Conservation (phyloP, 2,113 vertebrate species). For the Thryonomys swinderianus region DNA sequence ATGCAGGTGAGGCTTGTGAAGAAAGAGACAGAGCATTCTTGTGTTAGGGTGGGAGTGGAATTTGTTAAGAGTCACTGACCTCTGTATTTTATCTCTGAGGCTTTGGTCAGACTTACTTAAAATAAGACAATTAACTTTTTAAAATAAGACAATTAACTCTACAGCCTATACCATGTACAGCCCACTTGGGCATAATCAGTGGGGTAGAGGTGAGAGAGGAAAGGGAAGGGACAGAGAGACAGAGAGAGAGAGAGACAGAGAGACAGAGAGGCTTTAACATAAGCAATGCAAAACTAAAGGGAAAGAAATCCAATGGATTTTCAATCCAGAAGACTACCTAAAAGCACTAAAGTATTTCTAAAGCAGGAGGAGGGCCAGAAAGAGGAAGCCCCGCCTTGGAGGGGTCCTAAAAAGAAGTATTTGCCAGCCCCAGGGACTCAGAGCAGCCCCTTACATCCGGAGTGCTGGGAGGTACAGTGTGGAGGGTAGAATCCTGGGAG, state of each 20-base stretch:
- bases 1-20: too few species aligned
- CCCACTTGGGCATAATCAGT: too few species aligned
- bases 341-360: neutral
- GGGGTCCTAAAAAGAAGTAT: neutral
- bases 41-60: too few species aligned
- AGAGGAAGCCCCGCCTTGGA: neutral
- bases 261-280: neutral
- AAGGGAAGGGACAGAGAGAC: neutral
- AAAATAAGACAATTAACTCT: too few species aligned
- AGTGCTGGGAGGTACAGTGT: too few species aligned
- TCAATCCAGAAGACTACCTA: neutral
- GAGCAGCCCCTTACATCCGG: too few species aligned
- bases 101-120: too few species aligned
- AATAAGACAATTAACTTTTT: too few species aligned
- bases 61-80: too few species aligned
- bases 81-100: too few species aligned
- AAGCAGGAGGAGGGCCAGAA: neutral
- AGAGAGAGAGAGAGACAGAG: neutral
- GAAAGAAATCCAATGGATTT: neutral
- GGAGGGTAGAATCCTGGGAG: neutral
- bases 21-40: too few species aligned
- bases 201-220: neutral
- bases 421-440: neutral
- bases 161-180: too few species aligned
- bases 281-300: conserved; percentile 18